Evolutionary conservation across 2,888 invertebrate species (phyloP), one percentile per base, ranked within the genome.

Genomic region (Cheilosia grossa): DNA sequence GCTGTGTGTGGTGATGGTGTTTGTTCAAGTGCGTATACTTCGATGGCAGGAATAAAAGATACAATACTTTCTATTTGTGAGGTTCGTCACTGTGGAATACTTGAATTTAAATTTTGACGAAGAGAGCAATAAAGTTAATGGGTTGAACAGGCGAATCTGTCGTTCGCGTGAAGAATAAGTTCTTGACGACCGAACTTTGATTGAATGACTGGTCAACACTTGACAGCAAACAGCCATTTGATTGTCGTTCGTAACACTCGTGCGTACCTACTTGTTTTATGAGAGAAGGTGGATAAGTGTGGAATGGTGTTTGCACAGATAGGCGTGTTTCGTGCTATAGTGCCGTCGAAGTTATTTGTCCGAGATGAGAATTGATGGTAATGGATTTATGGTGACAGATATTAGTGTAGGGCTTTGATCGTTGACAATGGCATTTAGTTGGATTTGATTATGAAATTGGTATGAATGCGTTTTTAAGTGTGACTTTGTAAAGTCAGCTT

Each of bases 151-250:
- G 42, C 58, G 56, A 64, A 72, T 79, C 63, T 79, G 72, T 79
- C 79, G 64, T 33, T 53, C 37, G 56, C 30, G 56, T 51, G 51
- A 54, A 40, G 64, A 40, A 61, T 56, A 47, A 67, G 30, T 67
- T 63, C 44, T 42, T 53, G 3, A 33, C 30, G 54, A 72, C 59
- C 33, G 61, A 58, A 47, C 67, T 83, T 81, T 70, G 69, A 80
- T 72, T 81, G 81, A 80, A 81, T 85, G 85, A 77, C 81, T 77
- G 72, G 72, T 77, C 67, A 61, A 72, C 81, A 81, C 75, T 81
- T 81, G 85, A 85, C 81, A 85, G 85, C 80, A 72, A 85, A 81
- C 85, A 81, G 66, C 30, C 81, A 77, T 69, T 69, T 56, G 56
- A 69, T 51, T 51, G 42, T 53, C 21, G 51, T 44, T 47, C 63